Conservation (phyloP, 2,113 vertebrate species). For the Alligator mississippiensis region DNA sequence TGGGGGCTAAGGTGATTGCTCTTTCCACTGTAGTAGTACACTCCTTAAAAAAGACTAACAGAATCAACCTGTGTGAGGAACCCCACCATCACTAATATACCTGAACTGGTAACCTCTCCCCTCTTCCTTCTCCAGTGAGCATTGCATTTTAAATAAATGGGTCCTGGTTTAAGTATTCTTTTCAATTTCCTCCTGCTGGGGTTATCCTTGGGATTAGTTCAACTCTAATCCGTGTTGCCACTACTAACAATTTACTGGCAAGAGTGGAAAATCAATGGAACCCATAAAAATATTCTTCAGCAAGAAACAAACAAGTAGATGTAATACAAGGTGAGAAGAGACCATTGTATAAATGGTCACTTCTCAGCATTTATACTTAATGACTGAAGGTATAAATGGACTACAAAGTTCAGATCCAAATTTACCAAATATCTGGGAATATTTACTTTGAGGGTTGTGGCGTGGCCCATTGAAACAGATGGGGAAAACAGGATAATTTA, state of each 20-base stretch:
- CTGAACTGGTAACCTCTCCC: background rate
- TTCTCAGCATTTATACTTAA: slow-evolving; percentile 5
- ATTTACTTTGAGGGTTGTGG: background rate
- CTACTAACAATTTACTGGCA: slow-evolving; percentile 4
- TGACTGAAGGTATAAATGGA: slow-evolving; percentile 26
- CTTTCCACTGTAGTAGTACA: background rate
- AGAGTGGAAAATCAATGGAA: slow-evolving; percentile 32
- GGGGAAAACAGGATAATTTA: slow-evolving; percentile 17
- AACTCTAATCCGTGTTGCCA: slow-evolving; percentile 25
- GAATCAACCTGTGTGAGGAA: slow-evolving; percentile 28
- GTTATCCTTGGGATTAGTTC: background rate
- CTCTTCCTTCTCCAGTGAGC: slow-evolving; percentile 13
- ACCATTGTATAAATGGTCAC: background rate
- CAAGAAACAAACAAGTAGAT: background rate
- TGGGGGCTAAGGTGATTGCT: background rate
- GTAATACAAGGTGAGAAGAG: slow-evolving; percentile 59
- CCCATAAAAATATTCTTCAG: slow-evolving; percentile 5
- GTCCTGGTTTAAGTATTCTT: background rate
- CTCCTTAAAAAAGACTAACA: background rate
- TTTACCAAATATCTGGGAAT: slow-evolving; percentile 22
- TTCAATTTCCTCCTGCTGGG: slow-evolving; percentile 40
- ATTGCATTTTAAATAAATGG: slow-evolving; percentile 52
- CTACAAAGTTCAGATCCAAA: slow-evolving; percentile 62
- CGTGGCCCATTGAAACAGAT: slow-evolving; percentile 43
- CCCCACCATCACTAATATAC: background rate